A percentile compares a stretch with the other conserved stretches of the same genome.
phyloP scores from a whole-genome alignment of 2,888 invertebrate genomes.

The Lasioglossum lativentre region DNA sequence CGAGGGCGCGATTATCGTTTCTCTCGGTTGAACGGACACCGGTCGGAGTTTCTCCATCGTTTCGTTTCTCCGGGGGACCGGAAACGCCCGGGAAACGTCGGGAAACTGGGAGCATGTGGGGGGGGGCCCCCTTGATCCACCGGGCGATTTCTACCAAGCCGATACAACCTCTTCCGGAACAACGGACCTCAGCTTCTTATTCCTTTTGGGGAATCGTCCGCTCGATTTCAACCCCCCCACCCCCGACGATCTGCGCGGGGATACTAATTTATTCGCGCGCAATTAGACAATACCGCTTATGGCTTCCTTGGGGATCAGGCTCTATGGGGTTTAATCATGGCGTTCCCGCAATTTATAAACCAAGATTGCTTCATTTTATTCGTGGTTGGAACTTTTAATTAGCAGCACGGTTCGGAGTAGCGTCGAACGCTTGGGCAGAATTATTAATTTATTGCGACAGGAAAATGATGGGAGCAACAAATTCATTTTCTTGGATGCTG shows the following conservation, averaged over 20 bases:
- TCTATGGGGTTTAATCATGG: neutral
- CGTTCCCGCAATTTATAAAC: neutral
- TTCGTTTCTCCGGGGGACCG: constrained; percentile 8
- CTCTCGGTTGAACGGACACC: constrained; percentile 22
- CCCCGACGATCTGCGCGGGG: neutral
- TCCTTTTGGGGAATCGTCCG: neutral
- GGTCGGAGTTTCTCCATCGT: constrained; percentile 7
- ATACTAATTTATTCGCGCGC: neutral
- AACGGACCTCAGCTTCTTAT: neutral
- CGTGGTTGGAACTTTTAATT: neutral
- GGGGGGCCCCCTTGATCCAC: too few species aligned
- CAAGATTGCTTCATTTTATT: too few species aligned
- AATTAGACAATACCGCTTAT: neutral
- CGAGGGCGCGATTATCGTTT: constrained; percentile 54
- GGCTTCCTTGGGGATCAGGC: neutral
- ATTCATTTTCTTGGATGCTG: neutral
- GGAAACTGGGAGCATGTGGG: neutral
- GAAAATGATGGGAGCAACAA: too few species aligned
- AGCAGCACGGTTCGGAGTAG: too few species aligned
- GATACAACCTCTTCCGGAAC: constrained; percentile 11
- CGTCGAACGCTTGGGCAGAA: too few species aligned
- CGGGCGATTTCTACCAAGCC: neutral
- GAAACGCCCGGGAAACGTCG: constrained; percentile 14
- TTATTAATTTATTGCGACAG: too few species aligned
- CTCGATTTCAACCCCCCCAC: neutral